phyloP scores from a whole-genome alignment of 2,888 invertebrate genomes.

The Hymenopus coronatus region DNA sequence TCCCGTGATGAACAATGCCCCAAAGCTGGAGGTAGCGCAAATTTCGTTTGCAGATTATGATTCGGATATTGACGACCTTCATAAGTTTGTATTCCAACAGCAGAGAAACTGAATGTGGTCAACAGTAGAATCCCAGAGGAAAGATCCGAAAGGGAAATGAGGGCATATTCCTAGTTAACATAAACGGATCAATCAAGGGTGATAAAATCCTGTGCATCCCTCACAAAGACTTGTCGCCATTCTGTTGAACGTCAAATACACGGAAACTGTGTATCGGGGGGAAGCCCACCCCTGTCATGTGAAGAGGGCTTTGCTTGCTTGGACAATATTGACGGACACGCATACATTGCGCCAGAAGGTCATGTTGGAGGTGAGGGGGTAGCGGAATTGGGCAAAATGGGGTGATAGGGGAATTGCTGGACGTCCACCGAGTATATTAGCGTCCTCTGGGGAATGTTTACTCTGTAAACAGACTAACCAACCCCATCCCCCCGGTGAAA shows the following conservation, averaged over 20 bases:
- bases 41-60: no score
- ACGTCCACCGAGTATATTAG: conserved; percentile 13
- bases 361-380: not conserved
- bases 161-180: not conserved
- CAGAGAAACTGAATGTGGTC: not conserved
- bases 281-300: not conserved
- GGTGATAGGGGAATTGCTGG: not conserved
- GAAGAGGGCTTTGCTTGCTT: not conserved
- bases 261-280: no score
- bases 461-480: conserved; percentile 14
- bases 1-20: no score
- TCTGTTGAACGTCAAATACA: no score
- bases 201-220: not conserved
- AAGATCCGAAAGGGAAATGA: not conserved
- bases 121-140: not conserved
- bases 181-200: not conserved
- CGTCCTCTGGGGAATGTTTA: conserved; percentile 16
- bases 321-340: conserved; percentile 7
- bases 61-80: not conserved
- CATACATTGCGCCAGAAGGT: not conserved
- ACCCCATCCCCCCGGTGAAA: not conserved
- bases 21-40: no score
- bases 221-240: not conserved
- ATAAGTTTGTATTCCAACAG: not conserved
- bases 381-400: not conserved